phyloP scores from a whole-genome alignment of 2,797 vertebrate genomes.

The Hoplostethus atlanticus region DNA sequence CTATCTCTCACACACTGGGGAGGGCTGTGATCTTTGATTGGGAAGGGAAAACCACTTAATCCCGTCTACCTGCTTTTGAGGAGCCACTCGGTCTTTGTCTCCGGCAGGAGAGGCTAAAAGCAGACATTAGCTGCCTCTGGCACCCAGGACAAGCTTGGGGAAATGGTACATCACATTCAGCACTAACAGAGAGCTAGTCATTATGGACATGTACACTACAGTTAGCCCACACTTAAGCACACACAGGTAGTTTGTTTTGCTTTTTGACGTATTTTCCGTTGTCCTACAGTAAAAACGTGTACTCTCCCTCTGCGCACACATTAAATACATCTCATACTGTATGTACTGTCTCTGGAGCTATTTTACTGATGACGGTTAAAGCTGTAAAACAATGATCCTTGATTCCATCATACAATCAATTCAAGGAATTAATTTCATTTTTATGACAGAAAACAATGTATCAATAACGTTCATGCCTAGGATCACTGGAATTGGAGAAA shows the following conservation, averaged over 20 bases:
- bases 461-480: background rate
- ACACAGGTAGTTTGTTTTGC: constrained; percentile 15
- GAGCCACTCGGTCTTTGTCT: constrained; percentile 30
- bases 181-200: constrained; percentile 13
- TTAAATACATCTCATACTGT: too few species aligned
- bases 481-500: too few species aligned
- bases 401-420: too few species aligned
- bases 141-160: constrained; percentile 21
- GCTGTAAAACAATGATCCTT: too few species aligned
- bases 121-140: constrained; percentile 29
- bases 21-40: constrained; percentile 48
- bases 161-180: constrained; percentile 45
- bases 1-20: background rate
- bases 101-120: constrained; percentile 40
- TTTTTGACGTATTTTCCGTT: constrained; percentile 34
- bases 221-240: background rate
- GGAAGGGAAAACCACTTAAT: constrained; percentile 55
- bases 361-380: too few species aligned
- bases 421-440: too few species aligned
- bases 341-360: too few species aligned
- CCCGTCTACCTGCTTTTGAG: constrained; percentile 37
- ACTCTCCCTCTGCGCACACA: too few species aligned
- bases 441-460: too few species aligned
- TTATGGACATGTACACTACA: constrained; percentile 6
- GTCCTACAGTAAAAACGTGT: background rate